These are phyloP conservation scores for Steinernema khuongi DNA, from an alignment of 1,140 invertebrate species.

Conservation along the genomic window DNA sequence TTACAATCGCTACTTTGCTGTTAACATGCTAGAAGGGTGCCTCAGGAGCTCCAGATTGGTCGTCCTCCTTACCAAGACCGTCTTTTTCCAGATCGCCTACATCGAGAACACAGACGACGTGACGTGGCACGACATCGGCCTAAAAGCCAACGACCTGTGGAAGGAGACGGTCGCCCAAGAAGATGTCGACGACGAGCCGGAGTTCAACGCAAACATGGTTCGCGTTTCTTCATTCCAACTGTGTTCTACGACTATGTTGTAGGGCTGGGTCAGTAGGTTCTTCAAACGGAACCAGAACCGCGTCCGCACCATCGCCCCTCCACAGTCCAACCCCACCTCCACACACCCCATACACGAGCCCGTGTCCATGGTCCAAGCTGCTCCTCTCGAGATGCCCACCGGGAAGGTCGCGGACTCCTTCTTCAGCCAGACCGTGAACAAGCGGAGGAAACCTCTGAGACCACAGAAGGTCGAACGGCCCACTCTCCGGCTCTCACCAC, in stretches of 20 bases:
- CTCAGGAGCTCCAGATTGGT: not conserved
- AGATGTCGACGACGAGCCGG: constrained; percentile 29
- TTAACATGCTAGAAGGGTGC: too few relatives aligned
- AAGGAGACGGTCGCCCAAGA: not conserved
- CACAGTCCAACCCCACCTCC: constrained; percentile 39
- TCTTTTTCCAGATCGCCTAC: constrained; percentile 31
- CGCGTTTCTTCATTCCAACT: not conserved
- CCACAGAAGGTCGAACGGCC: not conserved
- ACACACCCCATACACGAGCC: constrained; percentile 20
- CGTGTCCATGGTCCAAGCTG: constrained; percentile 22
- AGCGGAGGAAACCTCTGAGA: not conserved
- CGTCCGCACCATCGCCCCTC: constrained; percentile 40
- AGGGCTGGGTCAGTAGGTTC: constrained; percentile 40
- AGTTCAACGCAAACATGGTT: constrained; percentile 50
- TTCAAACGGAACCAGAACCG: constrained; percentile 38
- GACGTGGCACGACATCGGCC: constrained; percentile 42
- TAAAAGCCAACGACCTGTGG: constrained; percentile 40
- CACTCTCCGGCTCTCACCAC: not conserved
- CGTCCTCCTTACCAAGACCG: not conserved
- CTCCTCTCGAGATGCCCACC: constrained; percentile 4
- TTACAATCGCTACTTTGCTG: too few relatives aligned
- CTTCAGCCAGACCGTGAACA: not conserved
- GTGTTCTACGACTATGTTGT: constrained; percentile 1
- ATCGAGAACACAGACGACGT: constrained; percentile 33
- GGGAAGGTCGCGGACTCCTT: not conserved